phyloP scores from a whole-genome alignment of 1,140 invertebrate genomes.

The Epicauta chinensis region DNA sequence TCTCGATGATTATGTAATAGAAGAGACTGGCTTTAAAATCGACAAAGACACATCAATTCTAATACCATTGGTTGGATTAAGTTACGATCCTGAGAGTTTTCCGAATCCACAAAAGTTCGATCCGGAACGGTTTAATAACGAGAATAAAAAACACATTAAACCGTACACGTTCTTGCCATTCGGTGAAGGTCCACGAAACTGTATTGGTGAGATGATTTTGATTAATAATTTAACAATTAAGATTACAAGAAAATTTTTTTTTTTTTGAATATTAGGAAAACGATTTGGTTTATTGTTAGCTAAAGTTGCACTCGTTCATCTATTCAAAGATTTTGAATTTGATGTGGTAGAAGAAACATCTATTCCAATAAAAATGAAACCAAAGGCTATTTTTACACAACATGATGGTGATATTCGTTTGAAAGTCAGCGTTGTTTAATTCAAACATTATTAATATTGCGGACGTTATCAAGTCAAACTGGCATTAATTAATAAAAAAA shows the following conservation, averaged over 20 bases:
- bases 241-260: too few species aligned
- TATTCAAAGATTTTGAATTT: too few species aligned
- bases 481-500: too few species aligned
- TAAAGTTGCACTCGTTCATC: too few species aligned
- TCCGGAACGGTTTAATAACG: slow-evolving; percentile 46
- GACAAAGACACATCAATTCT: slow-evolving; percentile 39
- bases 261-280: too few species aligned
- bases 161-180: slow-evolving; percentile 52
- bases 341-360: too few species aligned
- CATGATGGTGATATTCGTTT: too few species aligned
- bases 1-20: slow-evolving; percentile 35
- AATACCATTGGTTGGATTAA: slow-evolving; percentile 39
- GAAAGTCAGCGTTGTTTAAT: slow-evolving; percentile 30
- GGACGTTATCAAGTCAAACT: slow-evolving; percentile 43
- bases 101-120: slow-evolving; percentile 52
- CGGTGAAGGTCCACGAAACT: slow-evolving; percentile 52
- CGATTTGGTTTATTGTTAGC: too few species aligned
- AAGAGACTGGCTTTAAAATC: slow-evolving; percentile 34
- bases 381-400: too few species aligned
- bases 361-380: too few species aligned
- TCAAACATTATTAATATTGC: slow-evolving; percentile 41
- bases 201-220: slow-evolving; percentile 44
- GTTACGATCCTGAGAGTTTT: slow-evolving; percentile 48
- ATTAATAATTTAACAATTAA: background rate
- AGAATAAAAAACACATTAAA: slow-evolving; percentile 37